Evolutionary conservation across 1,140 invertebrate genomes (phyloP).

Genomic region (Drosophila auraria): DNA sequence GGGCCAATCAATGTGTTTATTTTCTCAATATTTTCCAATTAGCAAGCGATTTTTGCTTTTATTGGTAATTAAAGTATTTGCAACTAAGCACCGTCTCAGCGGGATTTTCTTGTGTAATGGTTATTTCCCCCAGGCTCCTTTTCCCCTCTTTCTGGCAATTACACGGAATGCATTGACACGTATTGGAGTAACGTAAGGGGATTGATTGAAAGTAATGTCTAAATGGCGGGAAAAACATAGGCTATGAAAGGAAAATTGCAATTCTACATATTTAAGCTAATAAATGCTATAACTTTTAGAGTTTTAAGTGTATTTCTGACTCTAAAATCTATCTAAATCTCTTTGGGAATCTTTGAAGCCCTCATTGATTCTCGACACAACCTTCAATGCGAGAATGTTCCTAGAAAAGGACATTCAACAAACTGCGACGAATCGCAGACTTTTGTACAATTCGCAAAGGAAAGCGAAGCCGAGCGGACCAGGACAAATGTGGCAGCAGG

Average conservation of each 20-base stretch:
- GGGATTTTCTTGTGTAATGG: constrained; percentile 49
- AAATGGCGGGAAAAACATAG: neutral
- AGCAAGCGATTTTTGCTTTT: constrained; percentile 67
- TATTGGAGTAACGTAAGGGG: constrained; percentile 25
- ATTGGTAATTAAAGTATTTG: constrained; percentile 75
- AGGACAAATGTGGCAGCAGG: constrained; percentile 44
- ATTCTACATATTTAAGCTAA: neutral
- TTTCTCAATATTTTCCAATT: constrained; percentile 69
- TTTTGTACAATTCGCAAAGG: constrained; percentile 29
- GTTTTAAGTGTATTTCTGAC: neutral
- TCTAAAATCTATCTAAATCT: neutral
- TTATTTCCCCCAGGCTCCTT: constrained; percentile 7
- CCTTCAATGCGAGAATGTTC: neutral
- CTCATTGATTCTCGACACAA: neutral
- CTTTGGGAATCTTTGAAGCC: neutral
- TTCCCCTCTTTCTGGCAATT: constrained; percentile 22
- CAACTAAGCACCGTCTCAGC: constrained; percentile 56
- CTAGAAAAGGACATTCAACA: neutral
- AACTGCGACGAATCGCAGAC: constrained; percentile 25
- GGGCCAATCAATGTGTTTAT: constrained; percentile 47
- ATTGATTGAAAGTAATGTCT: constrained; percentile 22
- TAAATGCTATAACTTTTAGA: neutral
- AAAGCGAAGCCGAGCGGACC: neutral
- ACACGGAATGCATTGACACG: constrained; percentile 3
- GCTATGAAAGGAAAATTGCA: no score